Evolutionary conservation across 1,140 invertebrate species (phyloP).

Genomic region (Arion vulgaris): DNA sequence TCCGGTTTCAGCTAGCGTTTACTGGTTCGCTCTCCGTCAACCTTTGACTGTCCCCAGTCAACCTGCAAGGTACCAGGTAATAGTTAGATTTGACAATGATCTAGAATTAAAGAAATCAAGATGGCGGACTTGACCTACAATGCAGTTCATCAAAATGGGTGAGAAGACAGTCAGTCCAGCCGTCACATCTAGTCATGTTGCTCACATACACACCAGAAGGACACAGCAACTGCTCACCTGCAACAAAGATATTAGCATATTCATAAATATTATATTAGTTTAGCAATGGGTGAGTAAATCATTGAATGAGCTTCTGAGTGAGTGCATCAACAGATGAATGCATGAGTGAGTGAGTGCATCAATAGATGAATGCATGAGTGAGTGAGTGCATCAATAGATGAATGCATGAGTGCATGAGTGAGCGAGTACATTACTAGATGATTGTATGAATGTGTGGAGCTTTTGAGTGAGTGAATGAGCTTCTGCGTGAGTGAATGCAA

Average conservation of each 20-base stretch:
- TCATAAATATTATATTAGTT: not conserved
- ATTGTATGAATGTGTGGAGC: not conserved
- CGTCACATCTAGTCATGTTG: slow-evolving; percentile 73
- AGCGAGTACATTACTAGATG: not conserved
- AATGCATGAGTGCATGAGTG: not conserved
- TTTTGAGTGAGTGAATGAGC: too few relatives aligned
- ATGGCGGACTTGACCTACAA: too few relatives aligned
- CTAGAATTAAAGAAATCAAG: too few relatives aligned
- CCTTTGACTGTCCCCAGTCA: too few relatives aligned
- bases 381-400: not conserved
- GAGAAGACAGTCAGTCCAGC: slow-evolving; percentile 73
- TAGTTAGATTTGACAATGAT: too few relatives aligned
- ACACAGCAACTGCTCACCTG: slow-evolving; percentile 67
- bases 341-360: not conserved
- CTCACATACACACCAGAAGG: slow-evolving; percentile 68
- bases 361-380: not conserved
- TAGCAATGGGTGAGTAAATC: not conserved
- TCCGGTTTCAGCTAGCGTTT: too few relatives aligned
- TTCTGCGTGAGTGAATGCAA: too few relatives aligned
- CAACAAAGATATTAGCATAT: not conserved
- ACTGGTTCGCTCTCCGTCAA: too few relatives aligned
- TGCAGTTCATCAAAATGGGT: slow-evolving; percentile 74
- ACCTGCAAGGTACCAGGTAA: too few relatives aligned
- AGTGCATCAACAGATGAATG: not conserved
- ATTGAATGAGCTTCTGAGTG: not conserved